Evolutionary conservation across 2,113 vertebrate species (phyloP), one percentile per base, ranked within the genome.

Genomic region (Oxyruncus cristatus): DNA sequence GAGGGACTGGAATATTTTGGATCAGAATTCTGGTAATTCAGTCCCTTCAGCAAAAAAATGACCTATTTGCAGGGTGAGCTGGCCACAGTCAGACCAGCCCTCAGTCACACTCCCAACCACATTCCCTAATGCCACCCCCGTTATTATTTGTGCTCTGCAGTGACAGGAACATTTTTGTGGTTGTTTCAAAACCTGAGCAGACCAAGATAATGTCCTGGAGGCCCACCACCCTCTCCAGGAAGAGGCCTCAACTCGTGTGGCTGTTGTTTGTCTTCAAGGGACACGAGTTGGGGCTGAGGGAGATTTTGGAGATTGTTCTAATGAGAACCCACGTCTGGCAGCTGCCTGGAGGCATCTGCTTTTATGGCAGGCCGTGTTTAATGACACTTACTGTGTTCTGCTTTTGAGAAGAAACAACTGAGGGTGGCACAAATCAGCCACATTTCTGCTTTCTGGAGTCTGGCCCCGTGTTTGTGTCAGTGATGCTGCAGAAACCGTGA

Each of bases 401-500:
- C 50, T 76, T 85, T 41, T 14, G 44, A 61, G 66, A 81, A 73
- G 24, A 65, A 88, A 39, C 16, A 22, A 68, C 23, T 9, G 53
- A 76, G 76, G 16, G 17, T 11, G 9, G 28, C 67, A 55, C 62
- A 75, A 68, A 30, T 18, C 53, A 76, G 62, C 2, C 22, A 16
- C 20, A 5, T 46, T 86, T 86, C 58, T 85, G 56, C 28, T 67
- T 79, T 61, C 66, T 53, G 32, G n/a, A 53, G 14, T 19, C 47
- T 52, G n/a, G 35, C 23, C 37, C 26, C 4, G 22, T 19, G 19
- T 35, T 73, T 42, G 41, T 71, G 70, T 35, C 52, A 63, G 42
- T 1, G 9, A 24, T 0, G 1, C 11, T 35, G 30, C 6, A 58
- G 63, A 67, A 74, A 44, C 46, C 35, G 14, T 12, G 18, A 33